Evolutionary conservation across 2,888 invertebrate species (phyloP).

Genomic region (Microctonus aethiopoides): DNA sequence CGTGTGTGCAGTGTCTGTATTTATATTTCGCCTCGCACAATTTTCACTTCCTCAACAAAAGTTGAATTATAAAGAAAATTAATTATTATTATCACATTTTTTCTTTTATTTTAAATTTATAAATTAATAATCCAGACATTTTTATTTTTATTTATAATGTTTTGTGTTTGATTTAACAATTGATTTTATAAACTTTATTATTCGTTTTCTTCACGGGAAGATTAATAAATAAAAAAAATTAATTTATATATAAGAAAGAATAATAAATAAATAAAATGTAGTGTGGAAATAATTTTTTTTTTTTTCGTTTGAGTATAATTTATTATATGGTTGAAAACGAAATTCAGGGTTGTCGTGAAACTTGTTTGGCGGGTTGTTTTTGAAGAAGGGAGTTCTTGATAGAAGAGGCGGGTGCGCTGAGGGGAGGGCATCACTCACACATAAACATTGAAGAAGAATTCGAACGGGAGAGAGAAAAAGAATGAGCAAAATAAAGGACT

Average conservation of each 20-base stretch:
- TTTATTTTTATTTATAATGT: no score
- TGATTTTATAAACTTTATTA: no score
- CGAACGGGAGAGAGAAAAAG: background rate
- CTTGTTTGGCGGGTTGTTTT: constrained; percentile 33
- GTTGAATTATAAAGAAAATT: background rate
- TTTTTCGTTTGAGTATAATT: background rate
- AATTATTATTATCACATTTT: no score
- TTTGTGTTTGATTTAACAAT: no score
- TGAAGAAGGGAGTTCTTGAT: constrained; percentile 5
- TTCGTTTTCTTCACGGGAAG: background rate
- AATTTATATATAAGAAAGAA: no score
- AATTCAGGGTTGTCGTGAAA: constrained; percentile 11
- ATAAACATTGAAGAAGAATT: constrained; percentile 19
- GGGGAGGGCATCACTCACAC: background rate
- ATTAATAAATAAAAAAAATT: background rate
- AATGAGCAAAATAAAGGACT: constrained; percentile 2
- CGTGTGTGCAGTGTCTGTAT: background rate
- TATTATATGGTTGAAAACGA: background rate
- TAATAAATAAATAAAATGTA: background rate
- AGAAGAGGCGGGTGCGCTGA: constrained; percentile 9
- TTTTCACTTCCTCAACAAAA: no score
- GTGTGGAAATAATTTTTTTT: background rate
- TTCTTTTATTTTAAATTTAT: no score
- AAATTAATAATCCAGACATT: no score
- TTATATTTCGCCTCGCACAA: background rate